Base-by-base conservation (phyloP, 2,888 invertebrate genomes). In the Cordilura impudica region DNA sequence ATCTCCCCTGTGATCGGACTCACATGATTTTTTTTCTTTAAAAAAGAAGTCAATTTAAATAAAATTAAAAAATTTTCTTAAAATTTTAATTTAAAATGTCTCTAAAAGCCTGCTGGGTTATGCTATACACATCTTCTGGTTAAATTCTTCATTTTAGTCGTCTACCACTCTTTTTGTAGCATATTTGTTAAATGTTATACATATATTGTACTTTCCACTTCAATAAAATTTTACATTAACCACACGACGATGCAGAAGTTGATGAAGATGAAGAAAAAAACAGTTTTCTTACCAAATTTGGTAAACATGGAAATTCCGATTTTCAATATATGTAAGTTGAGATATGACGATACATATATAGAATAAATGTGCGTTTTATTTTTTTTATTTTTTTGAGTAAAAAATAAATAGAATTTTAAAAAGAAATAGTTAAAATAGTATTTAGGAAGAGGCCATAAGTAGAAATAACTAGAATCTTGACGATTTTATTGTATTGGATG, bases 261-360 rank as follows among this genome's bases (percentile, higher is more conserved):
- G 56, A 58, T 58, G 56, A 31, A 56, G 47, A 26, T 54, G 61
- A 29, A 26, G 65, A 47, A 51, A 56, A 83, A 83, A 85, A 86
- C 84, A 63, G 84, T 84, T 85, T 83, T 84, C 83, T 81, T 82
- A 79, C 86, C 87, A 85, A 86, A 87, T 86, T 86, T 86, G 86
- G 87, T 83, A 85, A 84, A 86, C 86, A 86, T 86, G 87, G 86
- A 87, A 86, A 86, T 87, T 87, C 87, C 87, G 84, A 80, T 81
- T 78, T 82, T 58, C 77, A 79, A 71, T 69, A 81, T 73, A 79
- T 71, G 74, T 74, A 79, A 74, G 74, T 74, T 74, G 71, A 74
- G 74, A 79, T 74, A 78, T 70, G 70, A 78, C 35, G 26, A 47
- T 79, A 79, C 78, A 79, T 74, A 79, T 79, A 79, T 79, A 79